Evolutionary conservation across 2,113 vertebrate species (phyloP), one percentile per base, ranked within the genome.

Genomic region (Terrapene triunguis): DNA sequence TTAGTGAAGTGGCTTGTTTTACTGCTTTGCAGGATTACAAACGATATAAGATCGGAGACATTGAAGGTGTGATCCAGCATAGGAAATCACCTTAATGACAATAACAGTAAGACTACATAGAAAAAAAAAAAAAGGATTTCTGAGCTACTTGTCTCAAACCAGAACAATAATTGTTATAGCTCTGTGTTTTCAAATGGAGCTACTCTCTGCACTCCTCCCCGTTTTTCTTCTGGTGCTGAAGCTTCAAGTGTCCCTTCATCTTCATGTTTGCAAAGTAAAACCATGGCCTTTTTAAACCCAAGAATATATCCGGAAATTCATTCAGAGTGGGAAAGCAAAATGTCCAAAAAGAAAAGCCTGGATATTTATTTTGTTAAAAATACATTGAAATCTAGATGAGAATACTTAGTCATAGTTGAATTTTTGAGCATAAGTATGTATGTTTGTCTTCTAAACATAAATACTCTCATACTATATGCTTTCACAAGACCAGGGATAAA

Each of bases 181-280:
- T 97, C 95, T 94, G 22, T 91, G 94, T 96, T 97, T 97, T 96
- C 32, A 0, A 88, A 97, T 24, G 88, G 96, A 98, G 97, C 98
- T 97, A 95, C 96, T 72, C 44, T 94, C 96, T 96, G 89, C 93
- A 88, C 97, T 97, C 93, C 95, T 97, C 96, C 96, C 95, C 89
- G 93, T 97, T 96, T 97, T 96, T 78, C 94, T 98, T 96, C 97
- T 98, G 98, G 98, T 98, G 98, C 98, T 98, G 97, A 96, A 95
- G 97, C 97, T 97, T 97, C 93, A 85, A 97, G 97, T 98, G 95
- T 97, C 97, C 97, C 98, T 97, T 96, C 95, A 96, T 96, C 97
- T 95, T 96, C 97, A 96, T 96, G 96, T 96, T 97, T 96, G 95
- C 96, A 83, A 97, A 96, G 94, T 90, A 95, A 97, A 95, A 93